These are phyloP conservation scores for Cassiopea xamachana DNA, from an alignment of 30 jellyfish, hydroid and myxozoan species.

Conservation along the genomic window DNA sequence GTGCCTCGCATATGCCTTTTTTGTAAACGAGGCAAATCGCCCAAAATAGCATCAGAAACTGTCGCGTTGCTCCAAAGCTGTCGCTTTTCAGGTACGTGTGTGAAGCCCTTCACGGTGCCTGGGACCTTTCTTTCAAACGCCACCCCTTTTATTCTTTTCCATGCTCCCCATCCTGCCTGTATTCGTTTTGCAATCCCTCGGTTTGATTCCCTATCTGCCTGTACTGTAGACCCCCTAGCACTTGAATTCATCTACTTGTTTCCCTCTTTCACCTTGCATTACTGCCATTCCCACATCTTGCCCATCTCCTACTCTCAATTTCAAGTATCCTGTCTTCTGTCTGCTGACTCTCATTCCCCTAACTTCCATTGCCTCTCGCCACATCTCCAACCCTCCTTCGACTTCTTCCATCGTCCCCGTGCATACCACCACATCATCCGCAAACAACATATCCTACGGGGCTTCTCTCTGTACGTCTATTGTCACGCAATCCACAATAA, in stretches of 20 bases:
- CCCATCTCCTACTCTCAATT: background rate
- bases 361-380: slow-evolving; percentile 28
- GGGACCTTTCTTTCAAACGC: no score
- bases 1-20: no score
- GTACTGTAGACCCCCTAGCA: background rate
- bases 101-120: no score
- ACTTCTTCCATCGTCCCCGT: background rate
- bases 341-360: slow-evolving; percentile 23
- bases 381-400: background rate
- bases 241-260: background rate
- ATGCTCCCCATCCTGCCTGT: background rate
- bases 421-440: background rate
- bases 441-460: no score
- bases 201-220: background rate
- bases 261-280: background rate
- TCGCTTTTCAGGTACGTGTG: no score
- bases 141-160: no score
- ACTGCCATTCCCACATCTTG: background rate
- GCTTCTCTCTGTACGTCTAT: no score
- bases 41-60: no score
- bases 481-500: no score
- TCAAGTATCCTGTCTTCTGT: slow-evolving; percentile 22
- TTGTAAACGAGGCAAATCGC: no score
- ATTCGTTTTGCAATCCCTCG: background rate
- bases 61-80: no score